Evolutionary conservation across 1,140 invertebrate species (phyloP).

Genomic region (Potamilus streckersoni): DNA sequence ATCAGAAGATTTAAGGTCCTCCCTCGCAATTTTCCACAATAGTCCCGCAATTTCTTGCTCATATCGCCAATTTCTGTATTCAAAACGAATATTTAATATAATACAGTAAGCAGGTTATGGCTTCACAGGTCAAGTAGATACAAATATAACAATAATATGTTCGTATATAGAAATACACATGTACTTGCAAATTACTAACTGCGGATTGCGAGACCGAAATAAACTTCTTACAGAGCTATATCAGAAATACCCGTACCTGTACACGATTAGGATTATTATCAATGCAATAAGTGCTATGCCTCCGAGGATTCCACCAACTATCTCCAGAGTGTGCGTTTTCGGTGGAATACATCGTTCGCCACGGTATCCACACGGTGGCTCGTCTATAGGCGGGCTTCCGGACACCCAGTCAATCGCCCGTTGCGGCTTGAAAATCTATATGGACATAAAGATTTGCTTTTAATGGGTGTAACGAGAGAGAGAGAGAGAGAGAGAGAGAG

Average conservation of each 20-base stretch:
- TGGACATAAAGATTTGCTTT: too few species aligned
- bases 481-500: too few species aligned
- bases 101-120: too few species aligned
- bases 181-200: too few species aligned
- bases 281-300: constrained; percentile 82
- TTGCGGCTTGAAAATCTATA: too few species aligned
- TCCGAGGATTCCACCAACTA: constrained; percentile 81
- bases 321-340: constrained; percentile 79
- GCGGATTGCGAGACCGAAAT: too few species aligned
- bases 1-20: constrained; percentile 68
- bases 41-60: constrained; percentile 98
- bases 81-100: too few species aligned
- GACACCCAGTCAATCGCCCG: constrained; percentile 84
- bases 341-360: constrained; percentile 75
- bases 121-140: too few species aligned
- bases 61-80: constrained; percentile 91
- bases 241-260: constrained; percentile 65
- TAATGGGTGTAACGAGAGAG: too few species aligned
- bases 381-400: constrained; percentile 84
- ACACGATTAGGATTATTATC: constrained; percentile 86
- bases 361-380: constrained; percentile 92
- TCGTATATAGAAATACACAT: too few species aligned
- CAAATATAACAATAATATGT: too few species aligned
- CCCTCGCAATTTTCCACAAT: constrained; percentile 92
- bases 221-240: too few species aligned